Evolutionary conservation across 2,888 invertebrate genomes (phyloP), one percentile per base, ranked within the genome.

Genomic region (Eugnorisma glareosa): DNA sequence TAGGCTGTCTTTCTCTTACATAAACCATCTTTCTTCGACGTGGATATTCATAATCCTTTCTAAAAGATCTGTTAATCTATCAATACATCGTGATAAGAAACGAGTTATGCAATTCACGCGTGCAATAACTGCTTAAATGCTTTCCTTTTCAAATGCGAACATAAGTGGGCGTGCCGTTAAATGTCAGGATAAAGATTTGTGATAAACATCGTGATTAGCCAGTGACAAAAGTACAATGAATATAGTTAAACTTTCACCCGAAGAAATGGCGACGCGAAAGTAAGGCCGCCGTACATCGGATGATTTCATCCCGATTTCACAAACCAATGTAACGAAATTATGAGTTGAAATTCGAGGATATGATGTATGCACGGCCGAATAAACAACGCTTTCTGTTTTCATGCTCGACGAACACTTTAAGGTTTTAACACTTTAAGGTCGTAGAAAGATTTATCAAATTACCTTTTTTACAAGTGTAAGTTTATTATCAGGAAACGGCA

Each of bases 191-290:
- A 92, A 92, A 93, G 93, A 94, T 93, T 92, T 92, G 92, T 90
- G 94, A 94, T 95, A 94, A 94, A 94, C 91, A 93, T 88, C 91
- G 91, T 92, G 94, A 95, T 95, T 94, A 93, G 90, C 88, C 89
- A 93, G 92, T 94, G 95, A 96, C 96, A 95, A 95, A 95, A 93
- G 91, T 92, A 96, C 95, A 95, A 95, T 95, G 92, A 93, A 91
- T 90, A 91, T 90, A 89, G 89, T 92, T 90, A 91, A 90, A 96
- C 96, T 96, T 96, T 96, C 96, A 94, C 96, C 92, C 78, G 91
- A 92, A 90, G 95, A 94, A 95, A 95, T 95, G 93, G 86, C 86
- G 84, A 79, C 85, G 94, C 90, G 95, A 96, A 95, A 95, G 95
- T 94, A 89, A 82, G 77, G 87, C 84, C 83, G 83, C 83, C 78